Base-by-base conservation (phyloP, 2,797 vertebrate genomes). In the Oophaga sylvatica region DNA sequence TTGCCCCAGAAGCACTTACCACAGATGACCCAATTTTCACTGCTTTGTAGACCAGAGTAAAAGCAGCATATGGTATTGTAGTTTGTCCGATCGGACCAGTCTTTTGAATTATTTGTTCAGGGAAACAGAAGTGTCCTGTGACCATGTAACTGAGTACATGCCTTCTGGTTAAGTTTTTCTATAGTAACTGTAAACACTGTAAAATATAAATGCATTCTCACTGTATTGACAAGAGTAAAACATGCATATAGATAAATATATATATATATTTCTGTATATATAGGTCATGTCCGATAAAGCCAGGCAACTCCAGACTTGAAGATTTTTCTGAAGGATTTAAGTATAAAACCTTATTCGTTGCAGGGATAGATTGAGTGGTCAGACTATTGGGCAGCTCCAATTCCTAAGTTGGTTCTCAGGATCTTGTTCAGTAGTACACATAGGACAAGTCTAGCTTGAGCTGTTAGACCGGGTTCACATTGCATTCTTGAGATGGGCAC, bases 51-150 rank as follows among this genome's bases (percentile, higher is more conserved):
- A 90, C 63, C 79, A 87, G 90, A 92, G 89, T 91, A 91, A 92
- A 89, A 80, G 62, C 91, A 88, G 89, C 90, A 89, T 89, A 88
- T 83, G 75, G 87, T 86, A 83, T 89, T 86, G 85, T 88, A 91
- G 90, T 90, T 15, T 1, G 89, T 90, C 89, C 91, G 90, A 90
- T 91, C 91, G 91, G 93, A 91, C 91, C 88, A 87, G 87, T 91
- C 67, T 92, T 92, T 90, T 91, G 84, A 80, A 85, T 89, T 90
- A 91, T 87, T 90, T 93, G 80, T 94, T 94, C 84, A 93, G 91
- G 90, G 85, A 90, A 89, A 90, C 91, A 91, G 91, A 92, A 85
- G 84, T 92, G 60, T 81, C 85, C 35, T 65, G 90, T 87, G 93
- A 90, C 63, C 89, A 91, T 80, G 86, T 87, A 87, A 87, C 80